phyloP scores from a whole-genome alignment of 2,888 invertebrate genomes.

The Pyrrhosoma nymphula region DNA sequence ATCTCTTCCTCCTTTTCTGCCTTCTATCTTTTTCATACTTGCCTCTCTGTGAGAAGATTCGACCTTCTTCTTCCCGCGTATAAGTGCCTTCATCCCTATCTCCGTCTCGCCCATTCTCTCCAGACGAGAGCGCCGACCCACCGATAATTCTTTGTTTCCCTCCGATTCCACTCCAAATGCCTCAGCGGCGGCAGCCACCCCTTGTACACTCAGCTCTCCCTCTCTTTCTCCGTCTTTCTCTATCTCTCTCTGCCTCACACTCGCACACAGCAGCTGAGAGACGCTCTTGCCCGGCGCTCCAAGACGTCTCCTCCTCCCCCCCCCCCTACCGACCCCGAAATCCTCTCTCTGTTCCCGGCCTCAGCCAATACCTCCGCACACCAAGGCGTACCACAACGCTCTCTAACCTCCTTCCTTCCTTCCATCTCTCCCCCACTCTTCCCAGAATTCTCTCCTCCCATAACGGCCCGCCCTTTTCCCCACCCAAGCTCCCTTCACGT shows the following conservation, averaged over 20 bases:
- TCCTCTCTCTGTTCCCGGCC: not conserved
- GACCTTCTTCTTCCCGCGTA: not conserved
- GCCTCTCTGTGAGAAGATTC: not conserved
- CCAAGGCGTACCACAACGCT: slow-evolving; percentile 3
- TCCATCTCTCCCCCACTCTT: not conserved
- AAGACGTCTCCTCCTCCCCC: not conserved
- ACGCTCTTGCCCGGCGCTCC: not conserved
- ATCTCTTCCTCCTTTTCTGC: not conserved
- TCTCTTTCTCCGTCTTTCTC: no score
- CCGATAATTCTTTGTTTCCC: slow-evolving; percentile 43
- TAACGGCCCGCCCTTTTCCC: not conserved
- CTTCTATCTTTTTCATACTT: not conserved
- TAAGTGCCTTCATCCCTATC: not conserved
- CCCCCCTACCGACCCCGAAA: not conserved
- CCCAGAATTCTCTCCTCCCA: not conserved
- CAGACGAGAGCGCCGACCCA: not conserved
- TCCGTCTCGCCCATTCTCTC: not conserved
- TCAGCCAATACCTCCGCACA: slow-evolving; percentile 10
- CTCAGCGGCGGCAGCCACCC: slow-evolving; percentile 6
- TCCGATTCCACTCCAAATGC: slow-evolving; percentile 62
- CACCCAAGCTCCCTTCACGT: not conserved
- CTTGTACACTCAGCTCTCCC: no score
- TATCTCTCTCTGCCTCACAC: not conserved
- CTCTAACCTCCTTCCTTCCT: slow-evolving; percentile 22
- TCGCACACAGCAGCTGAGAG: not conserved